phyloP scores from a whole-genome alignment of 2,113 vertebrate genomes.

The Cyprinodon brontotheroides region DNA sequence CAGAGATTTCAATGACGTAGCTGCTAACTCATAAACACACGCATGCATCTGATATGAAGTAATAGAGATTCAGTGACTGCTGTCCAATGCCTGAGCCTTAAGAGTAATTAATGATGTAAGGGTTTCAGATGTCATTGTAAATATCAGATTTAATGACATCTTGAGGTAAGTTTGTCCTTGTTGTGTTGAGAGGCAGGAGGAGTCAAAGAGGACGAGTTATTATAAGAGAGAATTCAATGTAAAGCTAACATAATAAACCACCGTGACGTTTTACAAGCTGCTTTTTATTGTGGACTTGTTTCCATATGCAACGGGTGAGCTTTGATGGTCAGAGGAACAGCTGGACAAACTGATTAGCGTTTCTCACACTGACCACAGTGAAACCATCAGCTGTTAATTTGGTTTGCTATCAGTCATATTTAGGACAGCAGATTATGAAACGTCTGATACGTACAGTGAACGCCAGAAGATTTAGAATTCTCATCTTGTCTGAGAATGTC shows the following conservation, averaged over 20 bases:
- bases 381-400: background rate
- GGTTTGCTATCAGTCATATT: background rate
- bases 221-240: constrained; percentile 29
- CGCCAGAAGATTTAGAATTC: background rate
- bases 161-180: constrained; percentile 73
- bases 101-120: constrained; percentile 81
- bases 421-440: background rate
- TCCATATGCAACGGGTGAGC: background rate
- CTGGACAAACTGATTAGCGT: constrained; percentile 16
- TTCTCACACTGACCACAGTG: background rate
- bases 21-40: constrained; percentile 71
- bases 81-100: constrained; percentile 54
- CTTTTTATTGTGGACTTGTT: constrained; percentile 14
- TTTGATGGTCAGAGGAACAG: constrained; percentile 13
- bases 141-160: constrained; percentile 72
- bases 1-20: constrained; percentile 73
- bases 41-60: constrained; percentile 78
- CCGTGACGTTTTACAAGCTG: constrained; percentile 28
- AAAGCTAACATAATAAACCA: constrained; percentile 37
- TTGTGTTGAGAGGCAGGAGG: constrained; percentile 33
- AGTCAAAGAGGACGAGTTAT: constrained; percentile 22
- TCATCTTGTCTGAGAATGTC: background rate
- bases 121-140: constrained; percentile 71
- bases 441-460: background rate
- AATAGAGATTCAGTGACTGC: constrained; percentile 63